These are phyloP conservation scores for Coptodon rendalli DNA, from an alignment of 2,113 vertebrate genomes.

Conservation along the genomic window DNA sequence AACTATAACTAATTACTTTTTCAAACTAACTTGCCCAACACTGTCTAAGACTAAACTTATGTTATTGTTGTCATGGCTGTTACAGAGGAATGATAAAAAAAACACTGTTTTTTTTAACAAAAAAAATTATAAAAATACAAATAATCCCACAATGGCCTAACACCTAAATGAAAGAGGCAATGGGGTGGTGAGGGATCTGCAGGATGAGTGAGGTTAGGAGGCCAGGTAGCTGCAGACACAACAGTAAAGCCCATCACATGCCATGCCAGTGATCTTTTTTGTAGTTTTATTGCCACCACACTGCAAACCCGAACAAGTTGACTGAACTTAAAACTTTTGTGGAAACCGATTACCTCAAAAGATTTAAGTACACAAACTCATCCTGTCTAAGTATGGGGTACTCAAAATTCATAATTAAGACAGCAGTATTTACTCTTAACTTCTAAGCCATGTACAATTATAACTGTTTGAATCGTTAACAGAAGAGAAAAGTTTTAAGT, in stretches of 20 bases:
- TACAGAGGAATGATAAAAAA: constrained; percentile 53
- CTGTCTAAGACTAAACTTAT: constrained; percentile 34
- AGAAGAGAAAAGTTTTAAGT: too few species aligned
- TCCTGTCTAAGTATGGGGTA: too few species aligned
- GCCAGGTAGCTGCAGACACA: not conserved
- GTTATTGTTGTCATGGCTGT: constrained; percentile 55
- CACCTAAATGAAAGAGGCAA: not conserved
- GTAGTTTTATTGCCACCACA: not conserved
- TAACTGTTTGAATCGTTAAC: too few species aligned
- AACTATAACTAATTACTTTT: too few species aligned
- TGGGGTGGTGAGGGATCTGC: not conserved
- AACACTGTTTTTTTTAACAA: not conserved
- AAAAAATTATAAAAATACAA: constrained; percentile 39
- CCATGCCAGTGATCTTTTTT: not conserved
- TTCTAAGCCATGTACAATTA: too few species aligned
- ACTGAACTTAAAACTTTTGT: too few species aligned
- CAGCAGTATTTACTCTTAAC: too few species aligned
- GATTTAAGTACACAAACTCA: too few species aligned
- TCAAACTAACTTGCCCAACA: too few species aligned
- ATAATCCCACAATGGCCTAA: constrained; percentile 48
- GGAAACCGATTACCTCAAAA: too few species aligned
- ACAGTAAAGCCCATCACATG: not conserved
- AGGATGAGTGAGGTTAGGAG: not conserved
- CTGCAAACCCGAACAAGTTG: too few species aligned
- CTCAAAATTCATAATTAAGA: too few species aligned